phyloP scores from a whole-genome alignment of 2,113 vertebrate species.

The Carassius auratus region DNA sequence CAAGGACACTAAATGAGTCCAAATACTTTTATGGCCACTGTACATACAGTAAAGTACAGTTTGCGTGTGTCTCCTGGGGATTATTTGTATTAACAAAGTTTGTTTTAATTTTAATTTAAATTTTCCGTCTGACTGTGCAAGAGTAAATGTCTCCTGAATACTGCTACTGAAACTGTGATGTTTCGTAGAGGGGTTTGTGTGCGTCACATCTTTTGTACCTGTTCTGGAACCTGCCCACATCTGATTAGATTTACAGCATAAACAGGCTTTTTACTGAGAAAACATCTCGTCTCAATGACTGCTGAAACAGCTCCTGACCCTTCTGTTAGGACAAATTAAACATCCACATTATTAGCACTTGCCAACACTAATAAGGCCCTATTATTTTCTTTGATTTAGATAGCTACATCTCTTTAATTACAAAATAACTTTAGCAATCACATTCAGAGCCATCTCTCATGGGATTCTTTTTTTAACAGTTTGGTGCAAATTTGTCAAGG shows the following conservation, averaged over 20 bases:
- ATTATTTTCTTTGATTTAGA: slow-evolving; percentile 48
- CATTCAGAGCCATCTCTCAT: slow-evolving; percentile 67
- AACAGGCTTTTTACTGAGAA: slow-evolving; percentile 44
- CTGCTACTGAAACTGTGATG: background rate
- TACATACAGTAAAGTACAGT: slow-evolving; percentile 25
- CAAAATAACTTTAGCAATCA: slow-evolving; percentile 67
- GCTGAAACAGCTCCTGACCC: background rate
- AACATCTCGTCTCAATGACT: slow-evolving; percentile 15
- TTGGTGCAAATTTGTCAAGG: slow-evolving; percentile 76
- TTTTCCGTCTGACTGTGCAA: slow-evolving; percentile 39
- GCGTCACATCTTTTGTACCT: background rate
- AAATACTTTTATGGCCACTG: background rate
- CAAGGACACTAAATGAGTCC: no score
- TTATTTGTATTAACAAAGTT: slow-evolving; percentile 41
- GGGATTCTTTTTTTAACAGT: slow-evolving; percentile 72
- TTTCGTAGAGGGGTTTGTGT: background rate
- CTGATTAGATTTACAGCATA: slow-evolving; percentile 45
- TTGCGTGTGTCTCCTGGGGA: background rate
- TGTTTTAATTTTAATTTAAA: no score
- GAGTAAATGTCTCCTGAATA: slow-evolving; percentile 13
- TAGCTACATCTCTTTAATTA: slow-evolving; percentile 68
- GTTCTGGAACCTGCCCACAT: slow-evolving; percentile 22
- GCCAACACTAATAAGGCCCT: slow-evolving; percentile 44
- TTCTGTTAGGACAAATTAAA: slow-evolving; percentile 35
- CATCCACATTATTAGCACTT: slow-evolving; percentile 45